These are phyloP conservation scores for Ypsolopha sequella DNA, from an alignment of 2,888 invertebrate species.

Conservation along the genomic window DNA sequence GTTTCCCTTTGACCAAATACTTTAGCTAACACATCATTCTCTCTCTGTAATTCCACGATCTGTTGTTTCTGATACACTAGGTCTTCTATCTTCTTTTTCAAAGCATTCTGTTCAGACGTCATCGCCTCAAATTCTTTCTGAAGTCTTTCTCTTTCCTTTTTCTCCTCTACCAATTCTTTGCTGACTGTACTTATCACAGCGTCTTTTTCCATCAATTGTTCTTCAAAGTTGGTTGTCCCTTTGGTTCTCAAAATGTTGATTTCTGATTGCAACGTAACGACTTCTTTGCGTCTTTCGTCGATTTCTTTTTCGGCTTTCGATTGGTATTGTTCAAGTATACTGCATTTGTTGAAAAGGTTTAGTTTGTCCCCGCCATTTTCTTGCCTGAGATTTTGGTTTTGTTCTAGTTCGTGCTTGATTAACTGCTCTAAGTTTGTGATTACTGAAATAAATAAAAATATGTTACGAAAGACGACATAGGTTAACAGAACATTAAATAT, in stretches of 20 bases:
- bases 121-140: conserved; percentile 21
- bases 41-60: conserved; percentile 26
- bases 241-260: conserved; percentile 16
- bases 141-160: conserved; percentile 19
- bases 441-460: conserved; percentile 34
- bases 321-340: conserved; percentile 32
- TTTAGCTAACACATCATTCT: conserved; percentile 37
- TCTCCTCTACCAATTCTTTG: conserved; percentile 28
- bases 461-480: no score
- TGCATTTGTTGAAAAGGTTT: conserved; percentile 27
- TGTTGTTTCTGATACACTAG: conserved; percentile 21
- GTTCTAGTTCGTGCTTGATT: conserved; percentile 24
- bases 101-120: conserved; percentile 16
- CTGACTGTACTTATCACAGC: conserved; percentile 23
- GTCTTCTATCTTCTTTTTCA: conserved; percentile 20
- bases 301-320: conserved; percentile 32
- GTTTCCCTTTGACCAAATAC: conserved; percentile 36
- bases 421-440: conserved; percentile 28
- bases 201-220: conserved; percentile 26
- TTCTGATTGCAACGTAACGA: conserved; percentile 21
- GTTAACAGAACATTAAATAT: no score
- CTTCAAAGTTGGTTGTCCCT: conserved; percentile 14
- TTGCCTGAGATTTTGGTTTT: conserved; percentile 22
- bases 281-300: conserved; percentile 29
- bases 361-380: conserved; percentile 25